Base-by-base conservation (phyloP, 1,140 invertebrate species). In the Drosophila athabasca region DNA sequence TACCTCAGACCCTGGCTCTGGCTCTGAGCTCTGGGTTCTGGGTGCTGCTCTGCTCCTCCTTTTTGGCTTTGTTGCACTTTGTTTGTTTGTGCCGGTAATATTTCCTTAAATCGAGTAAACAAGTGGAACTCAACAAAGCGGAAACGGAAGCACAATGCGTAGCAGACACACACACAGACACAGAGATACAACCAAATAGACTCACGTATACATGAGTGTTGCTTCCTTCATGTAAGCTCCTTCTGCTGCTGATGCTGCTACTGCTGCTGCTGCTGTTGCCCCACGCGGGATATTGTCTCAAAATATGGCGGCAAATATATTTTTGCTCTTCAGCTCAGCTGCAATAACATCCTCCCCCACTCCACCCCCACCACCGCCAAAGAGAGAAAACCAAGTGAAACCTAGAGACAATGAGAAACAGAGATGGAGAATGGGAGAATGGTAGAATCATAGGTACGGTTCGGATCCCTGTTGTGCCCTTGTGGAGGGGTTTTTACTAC, bases 31-130 rank as follows among this genome's bases (percentile, higher is more conserved):
- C 24, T 26, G 24, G 3, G 35, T 41, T 17, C 13, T 31, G 35
- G 29, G 15, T 31, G 17, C 35, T 57, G 9, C 6, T 31, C n/a
- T 67, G 48, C 13, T 67, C 26, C 60, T 72, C 62, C 68, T 46
- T 55, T 59, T 54, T 62, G 64, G 64, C 57, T 68, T 46, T 85
- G 77, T 46, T 85, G 83, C 79, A 88, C 83, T 88, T 88, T 88
- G 82, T 87, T 87, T 87, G 82, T 82, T 87, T 87, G 83, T 83
- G 79, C 82, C 82, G 83, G 82, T 87, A 87, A 87, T 87, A 87
- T 87, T 88, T 87, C 82, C 83, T 87, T 87, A 87, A 87, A 87
- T 87, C 82, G 82, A 87, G 83, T 87, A 87, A 87, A 87, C 82
- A 87, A 87, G 82, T 87, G 83, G 83, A 87, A 76, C 82, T 88